Base-by-base conservation (phyloP, 2,113 vertebrate species). In the Carassius carassius region DNA sequence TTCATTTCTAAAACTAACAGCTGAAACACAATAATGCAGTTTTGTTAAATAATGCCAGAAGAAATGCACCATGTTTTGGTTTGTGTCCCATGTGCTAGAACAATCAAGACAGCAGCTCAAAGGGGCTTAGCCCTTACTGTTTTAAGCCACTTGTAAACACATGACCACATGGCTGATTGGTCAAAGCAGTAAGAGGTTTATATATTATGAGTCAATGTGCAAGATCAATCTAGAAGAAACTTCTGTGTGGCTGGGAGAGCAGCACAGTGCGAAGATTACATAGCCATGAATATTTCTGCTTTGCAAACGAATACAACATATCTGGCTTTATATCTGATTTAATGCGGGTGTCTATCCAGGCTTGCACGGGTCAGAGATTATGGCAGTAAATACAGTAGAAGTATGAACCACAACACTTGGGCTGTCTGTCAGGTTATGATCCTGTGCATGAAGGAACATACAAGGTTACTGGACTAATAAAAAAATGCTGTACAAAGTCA, bases 121-220 rank as follows among this genome's bases (percentile, higher is more conserved):
- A n/a, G 25, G 17, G 49, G 12, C 44, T 78, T n/a, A n/a, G 56
- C 62, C 19, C 21, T 56, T 7, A 13, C 81, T 70, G 23, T 75
- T 44, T 83, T 83, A 88, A 67, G 47, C 49, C 75, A 44, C 21
- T 60, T 37, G 41, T 73, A 72, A 86, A 84, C 51, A 10, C 49
- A 63, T 1, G 6, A 70, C 54, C 75, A 78, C 11, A 9, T 80
- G 49, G 72, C 25, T 37, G 41, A 84, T 37, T 82, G 63, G 63
- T 72, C 81, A 81, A 25, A 62, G 47, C 51, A 75, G 63, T 29
- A 88, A 75, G 51, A 63, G 49, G 29, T 73, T 79, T 79, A 63
- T 79, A 63, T 62, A 75, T 79, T 65, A 62, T 44, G 6, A 9
- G 44, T 35, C 25, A 5, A 77, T 25, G 21, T 47, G 23, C 62